These are phyloP conservation scores for Cheilosia scutellata DNA, from an alignment of 2,888 invertebrate genomes.

Conservation along the genomic window DNA sequence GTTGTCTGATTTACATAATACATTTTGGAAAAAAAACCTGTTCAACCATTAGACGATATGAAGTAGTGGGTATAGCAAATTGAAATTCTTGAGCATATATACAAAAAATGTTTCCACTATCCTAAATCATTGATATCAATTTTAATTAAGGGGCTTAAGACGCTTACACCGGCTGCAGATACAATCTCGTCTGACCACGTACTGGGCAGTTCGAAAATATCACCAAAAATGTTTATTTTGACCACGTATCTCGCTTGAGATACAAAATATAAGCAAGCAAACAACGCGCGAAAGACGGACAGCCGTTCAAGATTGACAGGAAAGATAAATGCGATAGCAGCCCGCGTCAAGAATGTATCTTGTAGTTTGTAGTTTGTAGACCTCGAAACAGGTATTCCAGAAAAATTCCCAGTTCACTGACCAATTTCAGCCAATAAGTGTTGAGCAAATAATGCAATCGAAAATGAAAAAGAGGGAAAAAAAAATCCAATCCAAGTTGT, in stretches of 20 bases:
- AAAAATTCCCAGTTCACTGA: constrained; percentile 39
- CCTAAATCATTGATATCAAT: constrained; percentile 40
- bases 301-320: constrained; percentile 57
- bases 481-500: constrained; percentile 14
- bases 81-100: constrained; percentile 12
- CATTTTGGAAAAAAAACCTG: constrained; percentile 16
- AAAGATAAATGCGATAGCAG: constrained; percentile 60
- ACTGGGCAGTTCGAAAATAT: constrained; percentile 22
- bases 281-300: constrained; percentile 59
- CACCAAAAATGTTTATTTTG: constrained; percentile 49
- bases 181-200: constrained; percentile 49
- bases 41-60: constrained; percentile 12
- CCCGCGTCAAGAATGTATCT: constrained; percentile 46
- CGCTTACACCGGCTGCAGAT: constrained; percentile 37
- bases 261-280: constrained; percentile 42
- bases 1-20: constrained; percentile 38
- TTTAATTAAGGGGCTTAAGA: constrained; percentile 52
- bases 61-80: constrained; percentile 15
- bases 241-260: constrained; percentile 40
- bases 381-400: constrained; percentile 16
- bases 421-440: constrained; percentile 48
- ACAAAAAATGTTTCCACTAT: not conserved
- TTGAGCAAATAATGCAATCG: constrained; percentile 53
- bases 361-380: not conserved
- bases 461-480: not conserved